Conservation (phyloP, 2,797 vertebrate species). For the Spinus pinus region DNA sequence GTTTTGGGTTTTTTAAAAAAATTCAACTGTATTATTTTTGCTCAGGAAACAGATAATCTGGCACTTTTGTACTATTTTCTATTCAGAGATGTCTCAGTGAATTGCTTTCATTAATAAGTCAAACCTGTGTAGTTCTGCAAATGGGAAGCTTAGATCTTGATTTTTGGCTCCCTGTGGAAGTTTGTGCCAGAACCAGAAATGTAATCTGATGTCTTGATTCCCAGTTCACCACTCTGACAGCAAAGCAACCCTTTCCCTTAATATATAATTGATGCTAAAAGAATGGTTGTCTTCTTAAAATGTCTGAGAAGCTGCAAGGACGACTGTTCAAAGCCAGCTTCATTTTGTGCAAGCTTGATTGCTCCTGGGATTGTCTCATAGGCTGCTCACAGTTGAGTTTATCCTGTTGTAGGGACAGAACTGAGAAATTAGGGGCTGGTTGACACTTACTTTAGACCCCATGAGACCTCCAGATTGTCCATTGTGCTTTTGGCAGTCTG, state of each 20-base stretch:
- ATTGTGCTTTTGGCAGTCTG: neutral
- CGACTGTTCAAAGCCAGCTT: neutral
- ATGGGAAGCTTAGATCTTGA: neutral
- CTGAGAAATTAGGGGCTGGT: neutral
- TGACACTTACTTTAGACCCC: neutral
- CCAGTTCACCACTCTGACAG: neutral
- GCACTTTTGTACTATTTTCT: neutral
- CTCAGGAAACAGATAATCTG: neutral
- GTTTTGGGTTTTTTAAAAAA: neutral
- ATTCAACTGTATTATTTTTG: neutral
- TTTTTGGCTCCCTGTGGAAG: neutral
- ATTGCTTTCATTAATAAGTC: conserved; percentile 15
- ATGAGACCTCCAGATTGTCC: neutral
- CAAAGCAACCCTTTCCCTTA: neutral
- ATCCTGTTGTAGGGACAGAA: neutral
- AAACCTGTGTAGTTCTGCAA: neutral
- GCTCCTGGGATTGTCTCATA: neutral
- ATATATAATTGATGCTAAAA: neutral
- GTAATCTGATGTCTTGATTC: neutral
- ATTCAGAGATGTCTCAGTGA: neutral
- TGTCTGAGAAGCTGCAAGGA: neutral
- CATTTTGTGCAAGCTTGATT: neutral
- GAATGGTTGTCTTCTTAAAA: neutral
- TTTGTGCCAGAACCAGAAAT: neutral
- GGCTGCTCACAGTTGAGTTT: neutral